Conservation (phyloP, 2,797 vertebrate genomes). For the Bovichtus variegatus region DNA sequence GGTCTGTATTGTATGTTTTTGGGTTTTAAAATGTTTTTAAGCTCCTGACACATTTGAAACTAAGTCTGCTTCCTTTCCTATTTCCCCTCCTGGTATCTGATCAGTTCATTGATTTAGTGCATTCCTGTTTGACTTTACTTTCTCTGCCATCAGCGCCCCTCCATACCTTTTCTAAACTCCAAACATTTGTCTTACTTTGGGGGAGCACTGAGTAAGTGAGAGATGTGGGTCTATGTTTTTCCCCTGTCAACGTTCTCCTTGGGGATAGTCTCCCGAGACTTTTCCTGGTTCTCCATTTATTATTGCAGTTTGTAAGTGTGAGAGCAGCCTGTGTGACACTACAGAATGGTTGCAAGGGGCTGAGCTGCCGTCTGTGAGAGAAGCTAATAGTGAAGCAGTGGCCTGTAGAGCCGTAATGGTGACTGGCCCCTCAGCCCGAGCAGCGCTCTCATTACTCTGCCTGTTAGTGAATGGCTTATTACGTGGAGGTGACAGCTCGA, state of each 20-base stretch:
- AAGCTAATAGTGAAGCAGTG: slow-evolving; percentile 52
- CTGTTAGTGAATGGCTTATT: slow-evolving; percentile 57
- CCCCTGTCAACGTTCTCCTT: slow-evolving; percentile 1
- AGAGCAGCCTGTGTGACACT: slow-evolving; percentile 25
- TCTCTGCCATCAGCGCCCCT: background rate
- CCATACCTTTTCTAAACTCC: background rate
- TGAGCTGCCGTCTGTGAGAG: slow-evolving; percentile 27
- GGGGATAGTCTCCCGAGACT: background rate
- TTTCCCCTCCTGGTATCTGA: slow-evolving; percentile 1
- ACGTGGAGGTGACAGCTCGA: slow-evolving; percentile 55
- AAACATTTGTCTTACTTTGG: slow-evolving; percentile 35
- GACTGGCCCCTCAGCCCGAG: slow-evolving; percentile 47
- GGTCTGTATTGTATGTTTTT: background rate
- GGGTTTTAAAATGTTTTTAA: background rate
- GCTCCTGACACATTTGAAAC: background rate
- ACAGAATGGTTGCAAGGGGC: slow-evolving; percentile 1
- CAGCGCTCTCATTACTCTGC: slow-evolving; percentile 54
- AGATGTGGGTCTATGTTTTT: slow-evolving; percentile 13
- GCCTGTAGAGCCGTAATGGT: slow-evolving; percentile 55
- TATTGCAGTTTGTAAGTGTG: slow-evolving; percentile 8
- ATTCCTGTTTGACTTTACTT: background rate
- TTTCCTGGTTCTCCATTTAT: slow-evolving; percentile 1
- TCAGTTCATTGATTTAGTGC: slow-evolving; percentile 5
- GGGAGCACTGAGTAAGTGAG: slow-evolving; percentile 1
- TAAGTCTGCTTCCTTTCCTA: background rate